Evolutionary conservation across 2,113 vertebrate species (phyloP).

Genomic region (Chloropsis hardwickii): DNA sequence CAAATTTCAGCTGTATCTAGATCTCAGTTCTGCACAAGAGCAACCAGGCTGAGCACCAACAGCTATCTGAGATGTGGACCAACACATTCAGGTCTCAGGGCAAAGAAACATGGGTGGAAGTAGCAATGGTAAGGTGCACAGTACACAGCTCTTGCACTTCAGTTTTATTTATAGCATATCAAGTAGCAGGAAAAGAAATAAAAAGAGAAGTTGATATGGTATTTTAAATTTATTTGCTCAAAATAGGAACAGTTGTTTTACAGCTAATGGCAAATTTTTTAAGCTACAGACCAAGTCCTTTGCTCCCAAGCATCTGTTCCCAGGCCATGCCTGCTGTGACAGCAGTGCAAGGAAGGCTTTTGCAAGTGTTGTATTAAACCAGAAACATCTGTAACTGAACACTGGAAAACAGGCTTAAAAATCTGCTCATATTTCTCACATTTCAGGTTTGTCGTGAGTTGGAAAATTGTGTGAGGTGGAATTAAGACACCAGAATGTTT

Average conservation of each 20-base stretch:
- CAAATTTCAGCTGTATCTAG: neutral
- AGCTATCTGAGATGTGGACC: neutral
- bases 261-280: neutral
- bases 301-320: neutral
- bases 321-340: fast-evolving
- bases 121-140: neutral
- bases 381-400: neutral
- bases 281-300: neutral
- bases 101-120: neutral
- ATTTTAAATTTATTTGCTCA: neutral
- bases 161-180: neutral
- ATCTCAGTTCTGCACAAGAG: neutral
- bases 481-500: neutral
- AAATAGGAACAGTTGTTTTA: neutral
- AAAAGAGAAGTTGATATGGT: neutral
- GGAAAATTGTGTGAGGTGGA: neutral
- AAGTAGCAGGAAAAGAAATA: neutral
- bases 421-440: neutral
- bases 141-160: fast-evolving
- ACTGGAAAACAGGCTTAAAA: neutral
- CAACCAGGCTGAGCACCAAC: neutral
- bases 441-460: neutral
- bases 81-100: neutral
- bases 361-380: neutral
- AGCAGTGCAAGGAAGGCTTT: neutral